These are phyloP conservation scores for Athripsodes cinereus DNA, from an alignment of 2,888 invertebrate species.

Conservation along the genomic window DNA sequence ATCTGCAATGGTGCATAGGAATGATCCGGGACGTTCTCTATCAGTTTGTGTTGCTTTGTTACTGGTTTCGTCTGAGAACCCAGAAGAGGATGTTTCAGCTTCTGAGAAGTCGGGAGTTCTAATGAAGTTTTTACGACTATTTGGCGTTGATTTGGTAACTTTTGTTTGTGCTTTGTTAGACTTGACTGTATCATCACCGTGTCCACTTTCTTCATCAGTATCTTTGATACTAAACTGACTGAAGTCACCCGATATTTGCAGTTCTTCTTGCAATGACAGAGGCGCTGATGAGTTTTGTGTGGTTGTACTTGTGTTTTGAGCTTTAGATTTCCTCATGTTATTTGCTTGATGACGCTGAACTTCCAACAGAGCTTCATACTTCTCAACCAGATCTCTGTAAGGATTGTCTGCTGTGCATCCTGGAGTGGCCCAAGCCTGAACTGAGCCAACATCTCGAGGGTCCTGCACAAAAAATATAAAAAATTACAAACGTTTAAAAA, in stretches of 20 bases:
- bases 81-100: conserved; percentile 79
- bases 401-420: conserved; percentile 53
- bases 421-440: conserved; percentile 24
- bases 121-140: conserved; percentile 53
- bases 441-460: conserved; percentile 17
- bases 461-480: conserved; percentile 16
- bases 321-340: conserved; percentile 44
- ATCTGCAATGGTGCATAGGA: conserved; percentile 78
- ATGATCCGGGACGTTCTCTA: conserved; percentile 67
- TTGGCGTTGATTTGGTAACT: conserved; percentile 35
- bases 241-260: conserved; percentile 69
- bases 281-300: conserved; percentile 41
- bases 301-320: conserved; percentile 31
- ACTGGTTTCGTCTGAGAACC: conserved; percentile 77
- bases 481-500: not conserved
- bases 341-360: conserved; percentile 63
- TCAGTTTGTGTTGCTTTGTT: conserved; percentile 82
- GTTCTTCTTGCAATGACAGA: conserved; percentile 63
- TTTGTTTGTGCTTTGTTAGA: conserved; percentile 42
- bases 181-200: conserved; percentile 43
- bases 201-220: conserved; percentile 59
- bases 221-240: conserved; percentile 58
- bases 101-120: conserved; percentile 80
- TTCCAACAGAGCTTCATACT: conserved; percentile 76
- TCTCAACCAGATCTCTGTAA: conserved; percentile 75